Evolutionary conservation across 2,888 invertebrate species (phyloP).

Genomic region (Drosophila bunnanda): DNA sequence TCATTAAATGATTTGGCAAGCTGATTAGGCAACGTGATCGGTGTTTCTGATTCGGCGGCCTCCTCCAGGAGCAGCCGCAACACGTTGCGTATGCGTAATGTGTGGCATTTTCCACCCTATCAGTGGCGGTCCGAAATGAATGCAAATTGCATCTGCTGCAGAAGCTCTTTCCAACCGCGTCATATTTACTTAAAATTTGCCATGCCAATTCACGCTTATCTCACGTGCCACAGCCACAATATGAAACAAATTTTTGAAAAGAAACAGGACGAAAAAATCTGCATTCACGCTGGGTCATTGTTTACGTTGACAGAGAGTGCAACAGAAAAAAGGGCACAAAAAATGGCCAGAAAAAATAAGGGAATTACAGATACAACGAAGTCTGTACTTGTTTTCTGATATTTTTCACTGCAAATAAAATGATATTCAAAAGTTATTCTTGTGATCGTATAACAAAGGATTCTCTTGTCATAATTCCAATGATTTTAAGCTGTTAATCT

Average conservation of each 20-base stretch:
- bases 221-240: slow-evolving; percentile 60
- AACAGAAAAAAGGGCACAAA: not conserved
- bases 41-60: slow-evolving; percentile 27
- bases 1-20: slow-evolving; percentile 66
- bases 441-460: too few species aligned
- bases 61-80: slow-evolving; percentile 14
- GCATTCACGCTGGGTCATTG: slow-evolving; percentile 32
- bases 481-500: rapidly evolving
- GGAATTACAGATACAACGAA: not conserved
- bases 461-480: rapidly evolving
- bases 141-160: slow-evolving; percentile 52
- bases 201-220: slow-evolving; percentile 67
- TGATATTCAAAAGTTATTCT: not conserved
- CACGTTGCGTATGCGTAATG: slow-evolving; percentile 42
- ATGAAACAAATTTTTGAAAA: slow-evolving; percentile 19
- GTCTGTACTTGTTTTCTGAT: not conserved
- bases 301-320: slow-evolving; percentile 20
- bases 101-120: slow-evolving; percentile 33
- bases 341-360: not conserved
- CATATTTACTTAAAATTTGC: slow-evolving; percentile 48
- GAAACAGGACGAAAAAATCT: slow-evolving; percentile 10
- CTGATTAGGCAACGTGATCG: slow-evolving; percentile 55
- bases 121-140: slow-evolving; percentile 37
- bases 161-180: slow-evolving; percentile 8
- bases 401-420: too few species aligned